Evolutionary conservation across 2,888 invertebrate species (phyloP).

Genomic region (Neoitamus cyanurus): DNA sequence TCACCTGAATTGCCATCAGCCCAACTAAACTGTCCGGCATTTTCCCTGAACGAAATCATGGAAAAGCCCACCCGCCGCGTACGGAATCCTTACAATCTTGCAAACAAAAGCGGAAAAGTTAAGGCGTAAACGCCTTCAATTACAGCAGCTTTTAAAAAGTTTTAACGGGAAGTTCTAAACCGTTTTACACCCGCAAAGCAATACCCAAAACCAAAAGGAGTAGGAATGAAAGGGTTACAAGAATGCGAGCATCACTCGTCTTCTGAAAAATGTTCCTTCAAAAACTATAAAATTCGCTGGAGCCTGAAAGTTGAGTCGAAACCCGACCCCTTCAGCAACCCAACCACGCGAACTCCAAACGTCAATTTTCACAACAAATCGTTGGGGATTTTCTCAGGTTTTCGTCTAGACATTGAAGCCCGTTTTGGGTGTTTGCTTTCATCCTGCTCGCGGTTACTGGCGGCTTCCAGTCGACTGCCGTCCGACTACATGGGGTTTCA

Average conservation of each 20-base stretch:
- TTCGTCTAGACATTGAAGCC: not conserved
- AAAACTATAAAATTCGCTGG: not conserved
- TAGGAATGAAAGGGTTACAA: not conserved
- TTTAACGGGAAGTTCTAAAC: not conserved
- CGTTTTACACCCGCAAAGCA: not conserved
- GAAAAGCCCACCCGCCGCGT: not conserved
- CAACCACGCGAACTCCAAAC: not conserved
- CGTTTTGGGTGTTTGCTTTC: not conserved
- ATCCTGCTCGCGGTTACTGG: not conserved
- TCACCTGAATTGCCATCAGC: not conserved
- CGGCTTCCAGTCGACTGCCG: not conserved
- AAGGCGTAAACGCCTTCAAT: slow-evolving; percentile 10
- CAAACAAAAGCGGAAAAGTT: not conserved
- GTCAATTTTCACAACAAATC: not conserved
- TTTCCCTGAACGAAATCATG: not conserved
- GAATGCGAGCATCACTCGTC: not conserved
- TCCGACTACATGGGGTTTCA: not conserved
- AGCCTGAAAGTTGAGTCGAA: not conserved
- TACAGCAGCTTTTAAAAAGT: not conserved
- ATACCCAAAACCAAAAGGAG: not conserved
- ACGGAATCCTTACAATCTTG: not conserved
- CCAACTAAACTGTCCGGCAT: not conserved
- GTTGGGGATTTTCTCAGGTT: not conserved
- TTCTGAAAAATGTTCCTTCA: not conserved
- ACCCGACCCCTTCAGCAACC: not conserved